Evolutionary conservation across 2,888 invertebrate genomes (phyloP).

Genomic region (Drosophila borealis): DNA sequence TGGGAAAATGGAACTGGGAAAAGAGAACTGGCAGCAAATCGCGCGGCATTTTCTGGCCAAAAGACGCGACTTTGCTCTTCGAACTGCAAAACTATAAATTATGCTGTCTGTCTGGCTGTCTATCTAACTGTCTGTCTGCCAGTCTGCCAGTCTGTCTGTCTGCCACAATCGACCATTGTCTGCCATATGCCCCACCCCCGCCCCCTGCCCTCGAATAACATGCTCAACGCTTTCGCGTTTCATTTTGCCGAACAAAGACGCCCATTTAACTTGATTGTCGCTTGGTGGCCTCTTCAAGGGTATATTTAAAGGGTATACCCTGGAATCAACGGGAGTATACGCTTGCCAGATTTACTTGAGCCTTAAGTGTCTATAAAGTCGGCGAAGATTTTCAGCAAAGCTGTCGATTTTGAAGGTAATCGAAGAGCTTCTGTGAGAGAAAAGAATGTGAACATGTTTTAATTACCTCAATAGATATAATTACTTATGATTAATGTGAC

Average conservation of each 20-base stretch:
- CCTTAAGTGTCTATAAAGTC: no score
- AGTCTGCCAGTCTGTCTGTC: constrained; percentile 13
- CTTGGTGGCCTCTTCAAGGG: constrained; percentile 11
- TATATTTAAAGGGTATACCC: constrained; percentile 6
- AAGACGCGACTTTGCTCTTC: constrained; percentile 27
- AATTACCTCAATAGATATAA: no score
- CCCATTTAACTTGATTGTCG: constrained; percentile 44
- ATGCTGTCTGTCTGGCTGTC: constrained; percentile 38
- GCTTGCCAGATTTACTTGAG: no score
- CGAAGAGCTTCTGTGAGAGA: no score
- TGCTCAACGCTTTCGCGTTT: constrained; percentile 38
- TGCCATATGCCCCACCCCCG: constrained; percentile 24
- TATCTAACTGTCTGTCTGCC: constrained; percentile 15
- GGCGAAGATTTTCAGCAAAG: no score
- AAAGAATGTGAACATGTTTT: no score
- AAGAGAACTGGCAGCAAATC: no score
- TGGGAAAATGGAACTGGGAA: no score
- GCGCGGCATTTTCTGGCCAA: constrained; percentile 10
- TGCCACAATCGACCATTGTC: constrained; percentile 64
- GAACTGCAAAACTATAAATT: constrained; percentile 63
- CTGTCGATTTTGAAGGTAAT: no score
- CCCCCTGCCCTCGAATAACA: not conserved
- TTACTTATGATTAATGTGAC: no score
- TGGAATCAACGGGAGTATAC: not conserved
- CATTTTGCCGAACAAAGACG: constrained; percentile 48